Conservation (phyloP, 2,888 invertebrate species). For the Torymus tubicola region DNA sequence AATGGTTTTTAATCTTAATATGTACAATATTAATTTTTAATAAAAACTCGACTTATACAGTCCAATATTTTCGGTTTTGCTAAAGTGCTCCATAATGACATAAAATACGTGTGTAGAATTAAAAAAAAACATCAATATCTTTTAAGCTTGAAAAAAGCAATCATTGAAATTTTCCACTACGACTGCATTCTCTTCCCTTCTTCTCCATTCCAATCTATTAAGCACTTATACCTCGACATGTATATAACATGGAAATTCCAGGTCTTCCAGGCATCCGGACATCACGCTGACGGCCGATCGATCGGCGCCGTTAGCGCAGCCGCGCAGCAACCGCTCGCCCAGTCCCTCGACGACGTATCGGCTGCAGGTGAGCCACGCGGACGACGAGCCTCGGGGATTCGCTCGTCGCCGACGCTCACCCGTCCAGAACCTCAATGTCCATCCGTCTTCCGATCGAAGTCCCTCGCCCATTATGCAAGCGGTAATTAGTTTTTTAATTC, state of each 20-base stretch:
- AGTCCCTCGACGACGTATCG: conserved; percentile 72
- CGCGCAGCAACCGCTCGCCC: conserved; percentile 70
- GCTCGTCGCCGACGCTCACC: conserved; percentile 62
- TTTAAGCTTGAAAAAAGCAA: no score
- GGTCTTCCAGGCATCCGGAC: conserved; percentile 60
- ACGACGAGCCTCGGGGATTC: conserved; percentile 71
- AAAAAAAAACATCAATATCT: no score
- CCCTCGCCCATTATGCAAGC: conserved; percentile 59
- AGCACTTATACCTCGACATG: no score
- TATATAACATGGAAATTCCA: conserved; percentile 55
- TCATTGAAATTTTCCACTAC: no score
- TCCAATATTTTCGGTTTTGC: no score
- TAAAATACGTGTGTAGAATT: no score
- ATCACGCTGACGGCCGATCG: conserved; percentile 1
- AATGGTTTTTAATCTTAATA: no score
- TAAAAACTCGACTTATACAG: no score
- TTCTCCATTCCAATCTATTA: no score
- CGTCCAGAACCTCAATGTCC: conserved; percentile 61
- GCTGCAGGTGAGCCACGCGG: conserved; percentile 74
- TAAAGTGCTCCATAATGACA: no score
- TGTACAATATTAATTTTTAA: no score
- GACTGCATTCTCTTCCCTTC: no score
- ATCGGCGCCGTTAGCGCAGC: conserved; percentile 54
- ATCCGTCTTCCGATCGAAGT: conserved; percentile 55
- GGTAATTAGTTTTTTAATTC: conserved; percentile 1